These are phyloP conservation scores for Cryptocephalus moraei DNA, from an alignment of 2,888 invertebrate species.

Conservation along the genomic window DNA sequence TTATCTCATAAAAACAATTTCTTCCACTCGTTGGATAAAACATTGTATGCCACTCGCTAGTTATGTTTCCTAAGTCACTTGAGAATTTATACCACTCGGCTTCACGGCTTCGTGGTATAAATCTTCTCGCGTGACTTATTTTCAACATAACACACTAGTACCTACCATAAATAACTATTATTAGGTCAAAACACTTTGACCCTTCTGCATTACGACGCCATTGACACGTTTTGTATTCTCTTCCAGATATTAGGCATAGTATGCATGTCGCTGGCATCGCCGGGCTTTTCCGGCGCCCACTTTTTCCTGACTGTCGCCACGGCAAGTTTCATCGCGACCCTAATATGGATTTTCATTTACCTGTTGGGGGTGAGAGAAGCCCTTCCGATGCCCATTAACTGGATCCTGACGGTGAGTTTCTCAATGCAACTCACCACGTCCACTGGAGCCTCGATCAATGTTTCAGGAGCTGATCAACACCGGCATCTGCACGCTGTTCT, in stretches of 20 bases:
- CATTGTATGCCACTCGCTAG: no score
- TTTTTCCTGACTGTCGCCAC: constrained; percentile 83
- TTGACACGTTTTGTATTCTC: constrained; percentile 1
- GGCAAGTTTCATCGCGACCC: constrained; percentile 69
- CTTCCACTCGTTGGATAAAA: no score
- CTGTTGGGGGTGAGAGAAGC: constrained; percentile 71
- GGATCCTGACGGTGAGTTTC: constrained; percentile 67
- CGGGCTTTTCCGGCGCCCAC: constrained; percentile 54
- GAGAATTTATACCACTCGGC: no score
- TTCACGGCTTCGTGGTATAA: no score
- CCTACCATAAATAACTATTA: no score
- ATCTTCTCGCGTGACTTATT: no score
- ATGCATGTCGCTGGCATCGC: constrained; percentile 74
- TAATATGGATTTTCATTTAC: constrained; percentile 73
- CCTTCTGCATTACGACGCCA: no score
- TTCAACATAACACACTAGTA: no score
- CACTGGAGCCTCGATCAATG: constrained; percentile 1
- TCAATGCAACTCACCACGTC: background rate
- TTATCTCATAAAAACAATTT: no score
- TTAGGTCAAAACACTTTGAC: no score
- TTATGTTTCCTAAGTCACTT: no score
- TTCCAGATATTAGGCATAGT: constrained; percentile 74
- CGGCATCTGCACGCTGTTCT: constrained; percentile 55
- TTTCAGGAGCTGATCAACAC: constrained; percentile 76
- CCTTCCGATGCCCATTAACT: constrained; percentile 68